These are phyloP conservation scores for Frankliniella fusca DNA, from an alignment of 2,888 invertebrate species.

Conservation along the genomic window DNA sequence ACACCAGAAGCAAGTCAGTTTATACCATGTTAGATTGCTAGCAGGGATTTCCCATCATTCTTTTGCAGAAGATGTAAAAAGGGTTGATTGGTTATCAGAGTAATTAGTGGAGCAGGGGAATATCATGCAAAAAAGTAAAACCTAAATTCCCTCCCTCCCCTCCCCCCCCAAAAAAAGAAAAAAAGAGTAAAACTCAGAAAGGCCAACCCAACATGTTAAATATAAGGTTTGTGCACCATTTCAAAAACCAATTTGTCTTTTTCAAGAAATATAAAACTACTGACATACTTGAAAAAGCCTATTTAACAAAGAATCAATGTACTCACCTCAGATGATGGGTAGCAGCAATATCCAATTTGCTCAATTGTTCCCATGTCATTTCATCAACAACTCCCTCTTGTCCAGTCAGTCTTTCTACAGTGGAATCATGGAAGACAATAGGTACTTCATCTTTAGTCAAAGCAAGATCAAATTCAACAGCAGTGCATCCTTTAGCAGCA, in stretches of 20 bases:
- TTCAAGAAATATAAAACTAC: background rate
- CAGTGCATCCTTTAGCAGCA: conserved; percentile 64
- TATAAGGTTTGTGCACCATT: background rate
- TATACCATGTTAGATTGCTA: background rate
- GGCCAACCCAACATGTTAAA: conserved; percentile 10
- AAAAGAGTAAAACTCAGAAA: conserved; percentile 30
- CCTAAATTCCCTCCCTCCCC: too few relatives aligned
- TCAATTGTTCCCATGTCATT: conserved; percentile 61
- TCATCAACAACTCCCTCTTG: conserved; percentile 52
- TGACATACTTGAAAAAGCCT: background rate
- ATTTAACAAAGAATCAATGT: background rate
- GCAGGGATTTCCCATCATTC: too few relatives aligned
- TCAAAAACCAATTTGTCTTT: too few relatives aligned
- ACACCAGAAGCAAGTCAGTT: conserved; percentile 17
- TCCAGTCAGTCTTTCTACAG: conserved; percentile 62
- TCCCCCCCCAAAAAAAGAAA: too few relatives aligned
- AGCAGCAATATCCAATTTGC: conserved; percentile 59
- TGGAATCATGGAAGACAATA: conserved; percentile 70
- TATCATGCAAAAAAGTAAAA: too few relatives aligned
- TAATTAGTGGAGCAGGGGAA: too few relatives aligned
- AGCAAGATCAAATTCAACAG: conserved; percentile 72
- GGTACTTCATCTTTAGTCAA: conserved; percentile 70
- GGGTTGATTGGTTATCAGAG: too few relatives aligned
- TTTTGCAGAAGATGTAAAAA: too few relatives aligned
- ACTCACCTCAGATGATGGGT: conserved; percentile 65